Evolutionary conservation across 35 echinoderm and acorn worm genomes (phyloP), one percentile per base, ranked within the genome.

Genomic region (Holothuria glaberrima): DNA sequence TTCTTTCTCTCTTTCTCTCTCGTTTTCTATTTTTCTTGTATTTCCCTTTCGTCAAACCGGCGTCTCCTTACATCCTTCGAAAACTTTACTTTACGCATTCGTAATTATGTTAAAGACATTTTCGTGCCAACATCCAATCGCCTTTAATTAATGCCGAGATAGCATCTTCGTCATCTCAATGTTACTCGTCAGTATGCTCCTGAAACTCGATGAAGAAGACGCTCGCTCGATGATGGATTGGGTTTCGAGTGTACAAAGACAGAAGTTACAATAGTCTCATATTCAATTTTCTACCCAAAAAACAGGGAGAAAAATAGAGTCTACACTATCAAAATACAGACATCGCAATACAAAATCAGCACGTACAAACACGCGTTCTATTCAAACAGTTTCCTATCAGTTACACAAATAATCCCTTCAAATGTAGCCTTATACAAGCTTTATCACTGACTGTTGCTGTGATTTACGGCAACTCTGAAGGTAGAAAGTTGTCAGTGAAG

Each of bases 81-180:
- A 78, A 78, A 78, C 36, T 78, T 78, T 78, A 48, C 44, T 78
- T 78, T 78, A 78, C 74, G 74, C 74, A 78, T 78, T 78, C 74
- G 74, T 78, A 78, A 78, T 78, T 78, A 78, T 78, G 74, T 78
- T 78, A 78, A 78, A 78, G 35, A 78, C 74, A 78, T 78, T 78
- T 78, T 48, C 74, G 74, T 78, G 74, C 74, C 50, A 78, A 78
- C 74, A 78, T 78, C 28, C 35, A 41, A 78, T 78, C 74, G n/a
- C 38, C 21, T 78, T 78, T 78, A 78, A 78, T 78, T 78, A 78
- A 78, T 78, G 74, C 74, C 74, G n/a, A 48, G 36, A 78, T 78
- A 78, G 44, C 44, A 78, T 48, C 74, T 48, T 14, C 74, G 44
- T 22, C 74, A 24, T 50, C 41, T 78, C 70, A 30, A 48, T 41